Base-by-base conservation (phyloP, 1,140 invertebrate genomes). In the Drosophila guanche region DNA sequence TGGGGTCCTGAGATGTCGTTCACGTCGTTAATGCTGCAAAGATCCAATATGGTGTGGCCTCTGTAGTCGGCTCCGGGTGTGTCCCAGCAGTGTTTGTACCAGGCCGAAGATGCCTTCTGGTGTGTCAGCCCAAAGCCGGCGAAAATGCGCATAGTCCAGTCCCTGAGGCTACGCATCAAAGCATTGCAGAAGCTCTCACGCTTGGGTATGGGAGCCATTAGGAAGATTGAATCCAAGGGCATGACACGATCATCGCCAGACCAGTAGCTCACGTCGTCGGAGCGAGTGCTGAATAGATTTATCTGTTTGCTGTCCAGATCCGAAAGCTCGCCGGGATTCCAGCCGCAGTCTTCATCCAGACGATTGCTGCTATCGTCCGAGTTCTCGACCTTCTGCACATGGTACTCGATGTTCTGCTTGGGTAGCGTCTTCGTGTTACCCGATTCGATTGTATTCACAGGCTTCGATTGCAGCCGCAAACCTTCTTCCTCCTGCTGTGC, bases 31-130 rank as follows among this genome's bases (percentile, higher is more conserved):
- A 46, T 5, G 2, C 52, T 25, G 23, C 54, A 14, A 2, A 53
- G 29, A 23, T 25, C 20, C 1, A 72, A 4, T 12, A 1, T 0
- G 5, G 1, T 5, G 5, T 27, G 6, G 14, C 50, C 50, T 33
- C 41, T 65, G 5, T 57, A 45, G 20, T 54, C 58, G 5, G 60
- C 23, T 0, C 55, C 58, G 4, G 60, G 81, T 48, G 55, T 48
- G 5, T 76, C 54, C 81, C 76, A 84, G 56, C 80, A 84, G 33
- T 84, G 72, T 10, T 85, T 84, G 41, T 84, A 84, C 80, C 80
- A 84, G 4, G 52, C 45, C 33, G 33, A 37, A 10, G 10, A 10
- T 0, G 59, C 45, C 29, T 76, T 70, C 29, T 84, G 80, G 1
- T 51, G 72, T 5, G 62, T 76, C 50, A 84, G 27, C 0, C 80